phyloP scores from a whole-genome alignment of 2,797 vertebrate genomes.

The Myotis vivesi region DNA sequence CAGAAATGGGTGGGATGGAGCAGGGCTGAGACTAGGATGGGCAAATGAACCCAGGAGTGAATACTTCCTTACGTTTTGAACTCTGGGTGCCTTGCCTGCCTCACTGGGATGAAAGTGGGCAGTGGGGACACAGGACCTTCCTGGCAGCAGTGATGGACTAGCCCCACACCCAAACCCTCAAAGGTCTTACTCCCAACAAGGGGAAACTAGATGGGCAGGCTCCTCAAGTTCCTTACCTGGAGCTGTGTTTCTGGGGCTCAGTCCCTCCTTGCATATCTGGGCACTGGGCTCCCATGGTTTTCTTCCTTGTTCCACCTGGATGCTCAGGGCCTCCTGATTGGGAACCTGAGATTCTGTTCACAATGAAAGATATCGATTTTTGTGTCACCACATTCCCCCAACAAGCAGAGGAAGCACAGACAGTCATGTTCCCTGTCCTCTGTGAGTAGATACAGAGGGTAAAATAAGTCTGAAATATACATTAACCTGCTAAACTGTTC shows the following conservation, averaged over 20 bases:
- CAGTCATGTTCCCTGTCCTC: not conserved
- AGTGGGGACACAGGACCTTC: not conserved
- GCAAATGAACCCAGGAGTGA: not conserved
- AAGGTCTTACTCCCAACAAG: not conserved
- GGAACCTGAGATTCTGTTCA: conserved; percentile 68
- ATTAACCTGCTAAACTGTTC: not conserved
- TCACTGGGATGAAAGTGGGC: not conserved
- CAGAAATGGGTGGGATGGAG: not conserved
- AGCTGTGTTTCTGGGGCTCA: conserved; percentile 2
- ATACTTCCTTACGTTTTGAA: not conserved
- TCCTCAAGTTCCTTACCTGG: conserved; percentile 63
- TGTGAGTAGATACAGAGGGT: not conserved
- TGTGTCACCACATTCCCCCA: conserved; percentile 12
- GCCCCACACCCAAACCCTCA: not conserved
- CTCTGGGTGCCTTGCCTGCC: not conserved
- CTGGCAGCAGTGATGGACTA: not conserved
- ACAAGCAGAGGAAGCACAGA: conserved; percentile 39
- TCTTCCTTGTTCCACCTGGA: conserved; percentile 60
- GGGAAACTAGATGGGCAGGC: not conserved
- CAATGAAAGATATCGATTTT: conserved; percentile 34
- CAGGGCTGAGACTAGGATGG: not conserved
- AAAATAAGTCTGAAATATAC: not conserved
- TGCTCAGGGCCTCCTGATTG: conserved; percentile 55
- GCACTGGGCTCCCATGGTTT: conserved; percentile 61
- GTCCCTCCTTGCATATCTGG: conserved; percentile 47